Conservation (phyloP, 2,113 vertebrate species). For the Oceanodroma tethys region DNA sequence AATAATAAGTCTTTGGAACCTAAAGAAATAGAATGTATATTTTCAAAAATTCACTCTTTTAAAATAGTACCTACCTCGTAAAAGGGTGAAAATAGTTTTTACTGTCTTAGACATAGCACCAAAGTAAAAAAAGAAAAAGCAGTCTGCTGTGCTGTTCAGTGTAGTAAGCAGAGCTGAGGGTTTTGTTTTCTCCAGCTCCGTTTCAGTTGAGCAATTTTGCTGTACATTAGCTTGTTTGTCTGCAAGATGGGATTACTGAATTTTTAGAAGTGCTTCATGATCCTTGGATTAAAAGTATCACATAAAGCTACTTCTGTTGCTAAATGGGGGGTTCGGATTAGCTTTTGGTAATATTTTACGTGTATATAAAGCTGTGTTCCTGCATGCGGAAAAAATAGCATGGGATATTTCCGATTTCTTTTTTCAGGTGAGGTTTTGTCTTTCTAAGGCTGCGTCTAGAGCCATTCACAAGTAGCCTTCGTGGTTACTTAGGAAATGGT, state of each 20-base stretch:
- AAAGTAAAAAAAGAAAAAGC: neutral
- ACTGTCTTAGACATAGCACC: neutral
- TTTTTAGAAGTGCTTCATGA: neutral
- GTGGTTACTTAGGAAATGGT: neutral
- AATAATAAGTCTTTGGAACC: neutral
- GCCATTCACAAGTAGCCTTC: neutral
- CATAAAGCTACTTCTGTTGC: neutral
- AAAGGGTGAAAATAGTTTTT: neutral
- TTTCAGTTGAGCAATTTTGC: neutral
- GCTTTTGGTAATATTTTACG: neutral
- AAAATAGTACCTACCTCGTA: neutral
- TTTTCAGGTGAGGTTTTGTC: neutral
- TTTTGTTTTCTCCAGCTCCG: neutral
- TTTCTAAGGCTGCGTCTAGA: neutral
- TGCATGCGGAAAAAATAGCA: neutral
- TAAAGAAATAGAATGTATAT: neutral
- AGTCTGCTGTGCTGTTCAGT: neutral
- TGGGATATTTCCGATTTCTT: neutral
- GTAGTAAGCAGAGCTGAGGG: neutral
- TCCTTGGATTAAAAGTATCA: neutral
- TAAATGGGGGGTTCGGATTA: neutral
- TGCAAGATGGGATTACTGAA: neutral
- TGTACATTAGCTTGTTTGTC: neutral
- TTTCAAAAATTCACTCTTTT: neutral
- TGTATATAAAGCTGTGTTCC: neutral